A percentile compares a stretch with the other conserved stretches of the same genome.
These are phyloP conservation scores for Struthio camelus DNA, from an alignment of 2,113 vertebrate genomes.

Conservation along the genomic window DNA sequence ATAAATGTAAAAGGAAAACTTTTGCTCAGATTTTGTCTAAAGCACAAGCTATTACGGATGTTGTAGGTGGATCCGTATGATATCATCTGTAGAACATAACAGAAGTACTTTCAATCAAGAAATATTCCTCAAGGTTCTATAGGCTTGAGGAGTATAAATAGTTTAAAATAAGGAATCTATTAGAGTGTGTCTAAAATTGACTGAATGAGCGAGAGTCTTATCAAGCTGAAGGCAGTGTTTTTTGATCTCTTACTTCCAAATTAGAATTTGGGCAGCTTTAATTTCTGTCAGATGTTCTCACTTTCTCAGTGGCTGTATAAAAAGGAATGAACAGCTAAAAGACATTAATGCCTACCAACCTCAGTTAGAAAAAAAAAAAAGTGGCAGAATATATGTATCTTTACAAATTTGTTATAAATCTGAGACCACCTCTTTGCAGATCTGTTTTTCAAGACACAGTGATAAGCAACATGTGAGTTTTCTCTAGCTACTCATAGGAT, in stretches of 20 bases:
- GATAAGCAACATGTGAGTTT: not conserved
- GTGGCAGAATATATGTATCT: not conserved
- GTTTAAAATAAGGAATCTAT: not conserved
- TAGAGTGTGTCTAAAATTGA: not conserved
- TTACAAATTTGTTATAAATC: not conserved
- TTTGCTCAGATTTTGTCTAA: not conserved
- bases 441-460: not conserved
- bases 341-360: not conserved
- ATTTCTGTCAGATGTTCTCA: not conserved
- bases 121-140: not conserved
- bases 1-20: not conserved
- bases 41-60: not conserved
- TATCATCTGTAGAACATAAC: not conserved
- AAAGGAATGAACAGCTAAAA: not conserved
- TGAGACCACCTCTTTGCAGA: not conserved
- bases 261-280: not conserved
- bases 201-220: not conserved
- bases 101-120: not conserved
- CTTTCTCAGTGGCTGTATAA: not conserved
- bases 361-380: not conserved
- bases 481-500: not conserved
- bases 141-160: not conserved
- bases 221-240: not conserved
- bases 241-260: not conserved
- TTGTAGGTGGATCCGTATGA: not conserved